Evolutionary conservation across 2,113 vertebrate species (phyloP).

Genomic region (Aix galericulata): DNA sequence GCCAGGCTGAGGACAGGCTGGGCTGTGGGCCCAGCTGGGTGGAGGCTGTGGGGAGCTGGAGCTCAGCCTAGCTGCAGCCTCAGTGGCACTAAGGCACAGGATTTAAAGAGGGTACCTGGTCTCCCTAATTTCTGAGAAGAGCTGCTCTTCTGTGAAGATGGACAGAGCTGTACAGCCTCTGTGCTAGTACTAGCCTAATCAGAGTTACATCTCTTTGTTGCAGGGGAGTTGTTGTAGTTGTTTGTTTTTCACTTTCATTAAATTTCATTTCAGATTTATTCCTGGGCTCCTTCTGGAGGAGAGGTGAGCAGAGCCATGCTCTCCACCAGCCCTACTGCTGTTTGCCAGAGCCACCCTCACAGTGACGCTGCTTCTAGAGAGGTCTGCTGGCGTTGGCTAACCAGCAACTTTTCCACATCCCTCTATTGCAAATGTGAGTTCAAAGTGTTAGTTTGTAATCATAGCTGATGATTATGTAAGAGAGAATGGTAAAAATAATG

Average conservation of each 20-base stretch:
- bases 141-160: not conserved
- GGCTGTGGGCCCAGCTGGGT: accelerated
- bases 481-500: not conserved
- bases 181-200: not conserved
- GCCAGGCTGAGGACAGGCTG: accelerated
- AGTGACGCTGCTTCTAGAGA: not conserved
- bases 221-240: not conserved
- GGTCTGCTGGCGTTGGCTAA: not conserved
- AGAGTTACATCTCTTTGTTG: not conserved
- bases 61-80: accelerated
- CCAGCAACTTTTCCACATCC: not conserved
- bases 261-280: not conserved
- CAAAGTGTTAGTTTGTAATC: not conserved
- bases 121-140: not conserved
- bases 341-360: not conserved
- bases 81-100: not conserved
- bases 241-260: not conserved
- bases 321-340: not conserved
- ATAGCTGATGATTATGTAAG: not conserved
- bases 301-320: accelerated
- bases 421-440: not conserved
- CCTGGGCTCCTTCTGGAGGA: not conserved
- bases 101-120: not conserved
- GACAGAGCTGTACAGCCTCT: not conserved
- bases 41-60: not conserved